phyloP scores from a whole-genome alignment of 2,113 vertebrate genomes.

The Dicerorhinus sumatrensis region DNA sequence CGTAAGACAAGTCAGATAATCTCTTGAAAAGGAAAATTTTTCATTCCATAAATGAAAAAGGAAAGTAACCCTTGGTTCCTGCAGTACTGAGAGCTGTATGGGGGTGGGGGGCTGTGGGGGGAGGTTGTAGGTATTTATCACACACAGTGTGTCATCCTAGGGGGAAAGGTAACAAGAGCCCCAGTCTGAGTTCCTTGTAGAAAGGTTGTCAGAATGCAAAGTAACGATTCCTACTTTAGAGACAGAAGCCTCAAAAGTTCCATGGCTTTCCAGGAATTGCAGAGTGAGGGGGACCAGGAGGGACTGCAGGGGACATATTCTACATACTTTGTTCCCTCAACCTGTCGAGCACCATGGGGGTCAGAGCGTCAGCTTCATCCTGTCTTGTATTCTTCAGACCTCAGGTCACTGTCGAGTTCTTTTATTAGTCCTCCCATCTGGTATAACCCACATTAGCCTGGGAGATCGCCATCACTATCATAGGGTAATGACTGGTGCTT shows the following conservation, averaged over 20 bases:
- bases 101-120: neutral
- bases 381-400: neutral
- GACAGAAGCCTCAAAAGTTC: neutral
- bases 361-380: neutral
- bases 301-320: no score
- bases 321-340: neutral
- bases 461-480: rapidly evolving
- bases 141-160: neutral
- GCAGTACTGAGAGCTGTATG: neutral
- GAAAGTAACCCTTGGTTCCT: neutral
- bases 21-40: neutral
- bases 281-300: neutral
- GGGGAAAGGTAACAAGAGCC: neutral
- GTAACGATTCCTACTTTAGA: neutral
- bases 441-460: neutral
- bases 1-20: neutral
- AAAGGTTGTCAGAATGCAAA: neutral
- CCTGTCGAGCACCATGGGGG: neutral
- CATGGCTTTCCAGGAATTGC: neutral
- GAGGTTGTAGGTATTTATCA: no score
- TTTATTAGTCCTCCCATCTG: neutral
- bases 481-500: neutral
- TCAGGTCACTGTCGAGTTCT: neutral
- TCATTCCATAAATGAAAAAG: neutral
- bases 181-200: neutral